Evolutionary conservation across 1,140 invertebrate genomes (phyloP).

Genomic region (Brachionus rotundiformis): DNA sequence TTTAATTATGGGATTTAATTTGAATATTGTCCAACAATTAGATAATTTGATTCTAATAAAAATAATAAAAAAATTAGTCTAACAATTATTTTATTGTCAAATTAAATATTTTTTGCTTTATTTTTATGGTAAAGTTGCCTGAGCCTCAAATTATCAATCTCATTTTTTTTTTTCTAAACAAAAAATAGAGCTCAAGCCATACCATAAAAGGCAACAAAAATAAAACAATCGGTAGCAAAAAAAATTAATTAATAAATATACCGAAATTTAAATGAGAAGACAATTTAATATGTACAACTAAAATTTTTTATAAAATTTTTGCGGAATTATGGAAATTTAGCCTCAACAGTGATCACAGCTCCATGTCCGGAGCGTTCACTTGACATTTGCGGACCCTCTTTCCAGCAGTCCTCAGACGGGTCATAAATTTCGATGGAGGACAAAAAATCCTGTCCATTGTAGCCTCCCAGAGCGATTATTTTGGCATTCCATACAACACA

Average conservation of each 20-base stretch:
- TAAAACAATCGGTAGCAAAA: not conserved
- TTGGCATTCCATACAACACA: slow-evolving; percentile 71
- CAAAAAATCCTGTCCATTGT: slow-evolving; percentile 74
- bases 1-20: too few species aligned
- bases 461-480: slow-evolving; percentile 76
- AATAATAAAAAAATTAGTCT: not conserved
- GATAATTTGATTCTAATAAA: too few species aligned
- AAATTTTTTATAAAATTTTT: slow-evolving; percentile 10
- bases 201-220: not conserved
- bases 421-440: slow-evolving; percentile 88
- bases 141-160: not conserved
- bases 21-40: too few species aligned
- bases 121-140: not conserved
- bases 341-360: slow-evolving; percentile 27
- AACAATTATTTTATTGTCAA: not conserved
- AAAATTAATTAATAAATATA: not conserved
- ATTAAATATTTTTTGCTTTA: not conserved
- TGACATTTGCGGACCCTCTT: not conserved
- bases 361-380: slow-evolving; percentile 44
- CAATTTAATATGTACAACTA: slow-evolving; percentile 26
- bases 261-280: slow-evolving; percentile 18
- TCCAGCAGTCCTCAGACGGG: slow-evolving; percentile 79
- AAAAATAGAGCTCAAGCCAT: not conserved
- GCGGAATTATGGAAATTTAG: slow-evolving; percentile 17
- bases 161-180: not conserved